These are phyloP conservation scores for Ifrita kowaldi DNA, from an alignment of 2,113 vertebrate genomes.

Conservation along the genomic window DNA sequence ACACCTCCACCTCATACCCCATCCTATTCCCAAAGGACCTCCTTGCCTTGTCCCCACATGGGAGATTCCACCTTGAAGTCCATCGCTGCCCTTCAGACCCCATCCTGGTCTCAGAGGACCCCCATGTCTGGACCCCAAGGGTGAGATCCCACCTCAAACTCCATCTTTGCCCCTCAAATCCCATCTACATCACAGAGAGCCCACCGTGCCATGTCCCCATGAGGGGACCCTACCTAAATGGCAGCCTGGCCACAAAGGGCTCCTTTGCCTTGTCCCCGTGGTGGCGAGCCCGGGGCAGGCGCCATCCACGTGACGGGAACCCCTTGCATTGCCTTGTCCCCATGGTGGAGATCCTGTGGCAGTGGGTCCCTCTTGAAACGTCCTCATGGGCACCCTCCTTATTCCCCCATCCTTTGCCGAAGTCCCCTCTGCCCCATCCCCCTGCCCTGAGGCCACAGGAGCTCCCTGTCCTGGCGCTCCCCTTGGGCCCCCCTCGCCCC, in stretches of 20 bases:
- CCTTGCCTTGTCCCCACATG: neutral
- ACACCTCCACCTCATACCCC: neutral
- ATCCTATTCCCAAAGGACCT: neutral
- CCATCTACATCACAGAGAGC: neutral
- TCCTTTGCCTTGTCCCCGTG: neutral
- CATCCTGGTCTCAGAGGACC: neutral
- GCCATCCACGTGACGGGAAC: rapidly evolving
- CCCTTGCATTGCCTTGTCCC: neutral
- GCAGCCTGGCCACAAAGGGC: neutral
- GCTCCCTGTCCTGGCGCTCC: rapidly evolving
- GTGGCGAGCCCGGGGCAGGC: rapidly evolving
- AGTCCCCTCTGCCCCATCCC: neutral
- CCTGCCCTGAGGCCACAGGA: neutral
- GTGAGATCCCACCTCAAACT: neutral
- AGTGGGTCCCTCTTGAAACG: neutral
- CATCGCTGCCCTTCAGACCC: neutral
- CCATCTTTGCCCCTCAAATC: neutral
- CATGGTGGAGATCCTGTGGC: rapidly evolving
- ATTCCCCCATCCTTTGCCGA: neutral
- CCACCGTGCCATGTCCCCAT: no score
- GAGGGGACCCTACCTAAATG: neutral
- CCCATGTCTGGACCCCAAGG: neutral
- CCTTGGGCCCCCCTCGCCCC: rapidly evolving
- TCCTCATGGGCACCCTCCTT: neutral
- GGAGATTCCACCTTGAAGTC: neutral